phyloP scores from a whole-genome alignment of 64 coral and sea anemone genomes.

The Dendrophyllia cribrosa region DNA sequence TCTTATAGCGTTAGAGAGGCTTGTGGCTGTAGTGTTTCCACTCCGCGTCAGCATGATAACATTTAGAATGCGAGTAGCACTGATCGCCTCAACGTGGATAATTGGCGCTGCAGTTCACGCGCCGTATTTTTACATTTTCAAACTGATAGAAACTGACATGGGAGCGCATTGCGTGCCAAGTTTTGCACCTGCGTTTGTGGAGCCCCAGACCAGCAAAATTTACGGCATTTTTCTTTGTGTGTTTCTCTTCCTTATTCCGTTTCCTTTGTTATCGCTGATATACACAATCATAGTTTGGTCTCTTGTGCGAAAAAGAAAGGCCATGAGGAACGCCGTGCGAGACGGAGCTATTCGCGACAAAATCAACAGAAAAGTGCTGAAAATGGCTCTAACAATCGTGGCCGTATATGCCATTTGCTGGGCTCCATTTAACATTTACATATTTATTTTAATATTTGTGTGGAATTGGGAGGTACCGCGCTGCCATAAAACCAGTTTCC shows the following conservation, averaged over 20 bases:
- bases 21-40: slow-evolving; percentile 20
- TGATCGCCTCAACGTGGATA: slow-evolving; percentile 28
- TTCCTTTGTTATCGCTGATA: neutral
- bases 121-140: slow-evolving; percentile 35
- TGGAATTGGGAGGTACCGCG: neutral
- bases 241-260: neutral
- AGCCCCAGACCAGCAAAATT: neutral
- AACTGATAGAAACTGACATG: neutral
- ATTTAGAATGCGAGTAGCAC: neutral
- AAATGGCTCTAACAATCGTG: slow-evolving; percentile 57
- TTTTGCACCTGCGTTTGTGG: slow-evolving; percentile 32
- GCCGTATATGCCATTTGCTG: slow-evolving; percentile 52
- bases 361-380: slow-evolving; percentile 67
- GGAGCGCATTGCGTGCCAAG: neutral
- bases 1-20: slow-evolving; percentile 34
- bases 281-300: slow-evolving; percentile 4
- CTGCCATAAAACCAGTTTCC: neutral
- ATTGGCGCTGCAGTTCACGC: neutral
- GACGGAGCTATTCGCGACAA: slow-evolving; percentile 16
- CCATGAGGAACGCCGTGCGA: slow-evolving; percentile 1
- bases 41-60: slow-evolving; percentile 21
- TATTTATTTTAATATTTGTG: neutral
- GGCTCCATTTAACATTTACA: slow-evolving; percentile 33
- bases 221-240: slow-evolving; percentile 27
- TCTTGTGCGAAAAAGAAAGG: neutral